phyloP scores from a whole-genome alignment of 2,797 vertebrate genomes.

The Dendrocincla tyrannina region DNA sequence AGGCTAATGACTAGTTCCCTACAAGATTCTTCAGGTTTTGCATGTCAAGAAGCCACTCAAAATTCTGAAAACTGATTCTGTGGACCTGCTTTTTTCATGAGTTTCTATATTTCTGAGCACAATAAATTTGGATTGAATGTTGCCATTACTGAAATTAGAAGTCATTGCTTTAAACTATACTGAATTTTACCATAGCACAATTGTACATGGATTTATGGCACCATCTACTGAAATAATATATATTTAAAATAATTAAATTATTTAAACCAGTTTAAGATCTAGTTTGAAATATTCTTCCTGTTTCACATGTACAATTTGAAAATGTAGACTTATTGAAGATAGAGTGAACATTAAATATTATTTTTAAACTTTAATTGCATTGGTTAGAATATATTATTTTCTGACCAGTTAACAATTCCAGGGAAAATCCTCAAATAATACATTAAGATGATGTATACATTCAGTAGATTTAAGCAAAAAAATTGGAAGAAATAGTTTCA shows the following conservation, averaged over 20 bases:
- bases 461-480: background rate
- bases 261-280: background rate
- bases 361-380: background rate
- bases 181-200: background rate
- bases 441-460: background rate
- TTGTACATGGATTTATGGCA: background rate
- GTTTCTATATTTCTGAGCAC: background rate
- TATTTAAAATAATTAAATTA: background rate
- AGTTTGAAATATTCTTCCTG: background rate
- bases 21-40: background rate
- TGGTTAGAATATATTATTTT: background rate
- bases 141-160: background rate
- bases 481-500: background rate
- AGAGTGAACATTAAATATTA: background rate
- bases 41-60: background rate
- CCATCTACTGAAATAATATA: conserved; percentile 3
- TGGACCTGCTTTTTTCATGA: background rate
- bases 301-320: background rate
- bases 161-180: background rate
- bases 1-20: background rate
- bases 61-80: background rate
- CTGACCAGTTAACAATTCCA: background rate
- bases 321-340: background rate
- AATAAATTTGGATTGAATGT: background rate
- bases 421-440: background rate